Percentiles rank a stretch among this genome's conserved stretches.
These are phyloP conservation scores for Cichlasoma orientale DNA, from an alignment of 2,797 vertebrate species.

Conservation along the genomic window DNA sequence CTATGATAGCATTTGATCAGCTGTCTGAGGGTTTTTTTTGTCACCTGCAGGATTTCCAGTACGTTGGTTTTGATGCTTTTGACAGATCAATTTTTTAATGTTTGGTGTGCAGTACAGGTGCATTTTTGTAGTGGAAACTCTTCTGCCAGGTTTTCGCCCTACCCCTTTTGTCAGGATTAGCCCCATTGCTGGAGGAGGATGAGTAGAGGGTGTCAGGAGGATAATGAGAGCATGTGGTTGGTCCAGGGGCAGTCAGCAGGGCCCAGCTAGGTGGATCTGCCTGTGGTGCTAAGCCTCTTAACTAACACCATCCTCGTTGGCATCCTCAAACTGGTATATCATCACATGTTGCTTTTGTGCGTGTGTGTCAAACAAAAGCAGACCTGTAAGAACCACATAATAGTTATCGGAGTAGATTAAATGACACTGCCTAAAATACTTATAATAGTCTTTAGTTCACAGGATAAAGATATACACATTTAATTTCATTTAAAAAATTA, in stretches of 20 bases:
- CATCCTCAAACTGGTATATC: slow-evolving; percentile 36
- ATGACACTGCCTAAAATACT: slow-evolving; percentile 32
- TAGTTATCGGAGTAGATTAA: slow-evolving; percentile 2
- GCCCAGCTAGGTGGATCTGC: slow-evolving; percentile 68
- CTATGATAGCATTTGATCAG: slow-evolving; percentile 6
- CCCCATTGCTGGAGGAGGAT: slow-evolving; percentile 57
- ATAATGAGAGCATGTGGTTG: slow-evolving; percentile 73
- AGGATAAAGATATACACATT: slow-evolving; percentile 29
- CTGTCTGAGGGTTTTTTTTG: not conserved
- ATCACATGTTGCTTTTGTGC: slow-evolving; percentile 28
- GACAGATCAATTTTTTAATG: not conserved
- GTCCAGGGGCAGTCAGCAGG: slow-evolving; percentile 56
- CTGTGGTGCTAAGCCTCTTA: slow-evolving; percentile 69
- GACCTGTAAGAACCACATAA: slow-evolving; percentile 40
- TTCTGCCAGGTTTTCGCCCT: slow-evolving; percentile 32
- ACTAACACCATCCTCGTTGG: slow-evolving; percentile 49
- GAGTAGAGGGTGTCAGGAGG: slow-evolving; percentile 60
- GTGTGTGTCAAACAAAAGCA: slow-evolving; percentile 36
- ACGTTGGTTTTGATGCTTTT: not conserved
- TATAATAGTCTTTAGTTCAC: slow-evolving; percentile 10
- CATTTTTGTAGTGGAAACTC: slow-evolving; percentile 8
- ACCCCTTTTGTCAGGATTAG: slow-evolving; percentile 60
- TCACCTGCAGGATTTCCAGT: not conserved
- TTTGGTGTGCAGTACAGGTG: slow-evolving; percentile 18
- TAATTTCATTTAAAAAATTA: not conserved